These are phyloP conservation scores for Molossus molossus DNA, from an alignment of 2,797 vertebrate species.

Conservation along the genomic window DNA sequence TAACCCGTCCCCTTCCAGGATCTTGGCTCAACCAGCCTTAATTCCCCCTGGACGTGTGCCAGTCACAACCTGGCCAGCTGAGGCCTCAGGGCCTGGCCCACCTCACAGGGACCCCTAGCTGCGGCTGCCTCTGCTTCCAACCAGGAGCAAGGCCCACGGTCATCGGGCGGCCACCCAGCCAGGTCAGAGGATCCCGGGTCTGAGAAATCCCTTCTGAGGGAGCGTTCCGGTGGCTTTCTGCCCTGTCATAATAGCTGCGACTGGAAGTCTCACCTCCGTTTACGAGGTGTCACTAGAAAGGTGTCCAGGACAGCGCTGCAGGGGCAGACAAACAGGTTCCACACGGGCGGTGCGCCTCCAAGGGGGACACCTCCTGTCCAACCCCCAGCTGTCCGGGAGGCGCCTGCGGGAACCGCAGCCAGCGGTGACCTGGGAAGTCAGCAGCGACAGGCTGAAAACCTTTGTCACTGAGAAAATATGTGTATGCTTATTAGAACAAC, in stretches of 20 bases:
- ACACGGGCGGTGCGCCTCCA: slow-evolving; percentile 48
- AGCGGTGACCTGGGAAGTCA: slow-evolving; percentile 88
- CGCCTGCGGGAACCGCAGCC: slow-evolving; percentile 82
- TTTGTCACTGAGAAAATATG: slow-evolving; percentile 89
- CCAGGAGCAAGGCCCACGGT: not conserved
- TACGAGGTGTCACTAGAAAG: slow-evolving; percentile 72
- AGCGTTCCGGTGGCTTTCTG: slow-evolving; percentile 60
- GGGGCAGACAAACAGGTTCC: slow-evolving; percentile 66
- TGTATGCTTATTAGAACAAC: slow-evolving; percentile 88
- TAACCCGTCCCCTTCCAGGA: fast-evolving
- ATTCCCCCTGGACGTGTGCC: fast-evolving
- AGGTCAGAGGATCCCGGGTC: not conserved
- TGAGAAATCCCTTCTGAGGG: slow-evolving; percentile 76
- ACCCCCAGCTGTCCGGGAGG: slow-evolving; percentile 73
- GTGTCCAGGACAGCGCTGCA: slow-evolving; percentile 42
- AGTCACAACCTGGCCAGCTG: not conserved
- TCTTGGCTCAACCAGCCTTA: not conserved
- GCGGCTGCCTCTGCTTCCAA: not conserved
- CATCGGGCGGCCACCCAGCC: not conserved
- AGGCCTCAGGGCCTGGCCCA: not conserved
- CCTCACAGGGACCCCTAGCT: not conserved
- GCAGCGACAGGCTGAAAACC: slow-evolving; percentile 85
- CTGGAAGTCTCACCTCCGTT: slow-evolving; percentile 75
- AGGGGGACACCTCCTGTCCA: slow-evolving; percentile 55
- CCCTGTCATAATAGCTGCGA: slow-evolving; percentile 2